Base-by-base conservation (phyloP, 2,888 invertebrate species). In the Homarus gammarus region DNA sequence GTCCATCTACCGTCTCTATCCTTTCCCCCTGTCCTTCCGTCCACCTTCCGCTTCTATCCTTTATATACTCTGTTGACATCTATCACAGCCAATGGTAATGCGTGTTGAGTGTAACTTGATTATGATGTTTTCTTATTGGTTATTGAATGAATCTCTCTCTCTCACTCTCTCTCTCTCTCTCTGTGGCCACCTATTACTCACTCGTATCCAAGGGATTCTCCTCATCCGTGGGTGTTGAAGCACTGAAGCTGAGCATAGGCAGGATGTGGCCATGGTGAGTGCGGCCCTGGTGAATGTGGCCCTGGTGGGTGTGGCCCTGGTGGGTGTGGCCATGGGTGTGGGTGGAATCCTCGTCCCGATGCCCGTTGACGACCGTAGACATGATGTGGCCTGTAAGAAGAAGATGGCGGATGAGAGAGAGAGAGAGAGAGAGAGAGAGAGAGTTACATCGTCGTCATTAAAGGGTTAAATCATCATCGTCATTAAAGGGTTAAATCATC, bases 191-290 rank as follows among this genome's bases (percentile, higher is more conserved):
- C 22, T 1, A n/a, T 12, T 61, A 81, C 51, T 77, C 22, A 72
- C 72, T 38, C 27, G 38, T 81, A 38, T 81, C 81, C 56, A 87
- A 10, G 10, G 87, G 87, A 49, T 87, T 72, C 18, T 87, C 87
- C 18, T 87, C 87, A 36, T 87, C 87, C 10, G 87, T 87, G 72
- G 87, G 87, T 27, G 87, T 87, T 12, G 87, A 87, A 38, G 87
- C 87, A 22, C 87, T 87, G 79, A 87, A 81, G 61, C 79, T 81
- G 1, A 87, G 56, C 72, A 73, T 87, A 27, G 87, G 87, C 2
- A 87, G 73, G 22, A 87, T 87, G 87, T 87, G 87, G 12, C 79
- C 79, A 10, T 72, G 79, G 44, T 38, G 87, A 12, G 70, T 44
- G 68, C 82, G 82, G 38, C 68, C 18, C 1, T 70, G 82, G 51